Conservation (phyloP, 1,140 invertebrate species). For the Procambarus clarkii region DNA sequence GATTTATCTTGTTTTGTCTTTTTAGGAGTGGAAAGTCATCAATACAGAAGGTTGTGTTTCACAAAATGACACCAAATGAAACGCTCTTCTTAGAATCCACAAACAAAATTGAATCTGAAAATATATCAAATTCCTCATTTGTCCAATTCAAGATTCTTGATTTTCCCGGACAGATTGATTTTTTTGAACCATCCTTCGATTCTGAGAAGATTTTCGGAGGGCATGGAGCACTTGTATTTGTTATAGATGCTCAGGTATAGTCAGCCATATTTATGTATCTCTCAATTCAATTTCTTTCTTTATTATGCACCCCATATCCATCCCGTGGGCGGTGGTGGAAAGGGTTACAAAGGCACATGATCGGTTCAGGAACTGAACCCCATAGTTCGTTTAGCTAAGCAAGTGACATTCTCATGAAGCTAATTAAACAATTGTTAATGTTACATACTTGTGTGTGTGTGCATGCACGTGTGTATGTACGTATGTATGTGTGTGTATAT, state of each 20-base stretch:
- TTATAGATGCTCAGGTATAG: conserved; percentile 96
- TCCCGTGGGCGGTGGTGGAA: no score
- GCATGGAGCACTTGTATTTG: conserved; percentile 97
- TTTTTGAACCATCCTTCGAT: conserved; percentile 97
- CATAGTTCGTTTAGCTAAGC: no score
- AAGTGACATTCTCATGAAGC: no score
- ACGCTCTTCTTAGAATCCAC: conserved; percentile 99
- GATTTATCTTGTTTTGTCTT: conserved; percentile 73
- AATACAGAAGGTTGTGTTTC: conserved; percentile 99
- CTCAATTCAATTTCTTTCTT: no score
- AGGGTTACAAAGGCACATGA: no score
- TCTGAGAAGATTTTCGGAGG: conserved; percentile 96
- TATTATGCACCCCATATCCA: no score
- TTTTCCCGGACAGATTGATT: conserved; percentile 98
- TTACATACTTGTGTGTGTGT: no score
- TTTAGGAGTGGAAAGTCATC: conserved; percentile 99
- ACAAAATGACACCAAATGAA: conserved; percentile 99
- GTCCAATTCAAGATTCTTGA: conserved; percentile 99
- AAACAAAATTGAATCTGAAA: conserved; percentile 98
- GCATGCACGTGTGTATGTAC: no score
- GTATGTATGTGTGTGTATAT: no score
- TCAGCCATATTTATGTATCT: background rate
- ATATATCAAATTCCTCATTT: conserved; percentile 97
- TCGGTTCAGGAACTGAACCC: no score
- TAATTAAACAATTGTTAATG: no score